Evolutionary conservation across 2,888 invertebrate species (phyloP).

Genomic region (Mesorhabditis belari): DNA sequence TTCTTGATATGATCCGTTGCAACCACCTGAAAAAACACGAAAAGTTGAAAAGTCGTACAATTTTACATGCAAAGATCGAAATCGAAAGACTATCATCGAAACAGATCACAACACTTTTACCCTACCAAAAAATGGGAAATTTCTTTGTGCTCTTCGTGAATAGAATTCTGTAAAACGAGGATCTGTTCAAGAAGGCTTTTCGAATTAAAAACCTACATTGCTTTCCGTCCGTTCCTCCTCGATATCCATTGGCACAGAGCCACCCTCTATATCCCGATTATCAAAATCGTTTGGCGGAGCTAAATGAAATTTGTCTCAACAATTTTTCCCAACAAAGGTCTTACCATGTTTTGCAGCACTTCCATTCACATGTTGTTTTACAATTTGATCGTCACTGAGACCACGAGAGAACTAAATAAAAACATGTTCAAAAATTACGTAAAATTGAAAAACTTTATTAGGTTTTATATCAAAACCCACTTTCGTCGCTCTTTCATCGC

Average conservation of each 20-base stretch:
- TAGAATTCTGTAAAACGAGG: background rate
- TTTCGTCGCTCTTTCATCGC: background rate
- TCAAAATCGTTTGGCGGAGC: no score
- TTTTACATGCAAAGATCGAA: no score
- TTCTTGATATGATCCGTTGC: no score
- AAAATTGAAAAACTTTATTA: background rate
- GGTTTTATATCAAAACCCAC: background rate
- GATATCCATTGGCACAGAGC: background rate
- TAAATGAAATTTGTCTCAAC: no score
- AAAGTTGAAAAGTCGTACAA: no score
- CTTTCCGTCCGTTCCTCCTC: background rate
- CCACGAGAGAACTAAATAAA: background rate
- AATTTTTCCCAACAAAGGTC: background rate
- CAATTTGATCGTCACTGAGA: background rate
- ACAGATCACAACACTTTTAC: no score
- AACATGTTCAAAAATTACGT: background rate
- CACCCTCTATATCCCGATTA: no score
- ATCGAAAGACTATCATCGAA: no score
- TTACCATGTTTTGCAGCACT: background rate
- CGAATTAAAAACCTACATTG: background rate
- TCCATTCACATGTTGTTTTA: background rate
- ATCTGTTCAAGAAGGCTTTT: background rate
- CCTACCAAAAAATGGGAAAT: no score
- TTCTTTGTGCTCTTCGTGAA: no score
- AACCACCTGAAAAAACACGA: no score